Conservation (phyloP, 1,140 invertebrate genomes). For the Wiebesia pumilae region DNA sequence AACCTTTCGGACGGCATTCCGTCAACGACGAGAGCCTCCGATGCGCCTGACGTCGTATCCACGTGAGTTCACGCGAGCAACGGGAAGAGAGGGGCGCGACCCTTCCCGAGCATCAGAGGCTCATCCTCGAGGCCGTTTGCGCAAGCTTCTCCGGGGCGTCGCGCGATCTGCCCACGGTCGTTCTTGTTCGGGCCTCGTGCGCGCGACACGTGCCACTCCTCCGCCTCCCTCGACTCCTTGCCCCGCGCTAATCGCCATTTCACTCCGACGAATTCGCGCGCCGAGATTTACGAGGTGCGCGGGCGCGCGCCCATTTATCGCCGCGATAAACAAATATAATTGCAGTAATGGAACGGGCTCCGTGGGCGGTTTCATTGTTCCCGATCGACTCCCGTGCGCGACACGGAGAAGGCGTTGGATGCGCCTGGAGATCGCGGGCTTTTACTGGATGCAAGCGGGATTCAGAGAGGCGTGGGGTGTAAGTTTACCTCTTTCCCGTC, state of each 20-base stretch:
- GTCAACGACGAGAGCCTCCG: too few relatives aligned
- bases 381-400: background rate
- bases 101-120: background rate
- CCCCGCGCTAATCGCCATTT: background rate
- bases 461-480: background rate
- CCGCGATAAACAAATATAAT: constrained; percentile 35
- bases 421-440: background rate
- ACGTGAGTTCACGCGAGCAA: too few relatives aligned
- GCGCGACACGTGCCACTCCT: background rate
- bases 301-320: background rate
- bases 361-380: constrained; percentile 10
- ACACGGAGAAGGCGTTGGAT: too few relatives aligned
- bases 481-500: background rate
- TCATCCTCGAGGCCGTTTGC: constrained; percentile 52
- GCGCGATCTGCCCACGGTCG: background rate
- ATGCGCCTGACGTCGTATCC: too few relatives aligned
- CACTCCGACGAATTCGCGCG: background rate
- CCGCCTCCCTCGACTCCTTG: background rate
- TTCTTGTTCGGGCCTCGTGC: constrained; percentile 1
- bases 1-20: too few relatives aligned
- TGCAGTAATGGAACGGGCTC: constrained; percentile 34
- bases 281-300: constrained; percentile 46
- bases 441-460: background rate
- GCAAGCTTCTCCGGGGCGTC: constrained; percentile 53
- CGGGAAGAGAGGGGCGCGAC: too few relatives aligned